Percentiles rank a stretch among this genome's conserved stretches.
These are phyloP conservation scores for Heliangelus exortis DNA, from an alignment of 2,797 vertebrate species.

Conservation along the genomic window DNA sequence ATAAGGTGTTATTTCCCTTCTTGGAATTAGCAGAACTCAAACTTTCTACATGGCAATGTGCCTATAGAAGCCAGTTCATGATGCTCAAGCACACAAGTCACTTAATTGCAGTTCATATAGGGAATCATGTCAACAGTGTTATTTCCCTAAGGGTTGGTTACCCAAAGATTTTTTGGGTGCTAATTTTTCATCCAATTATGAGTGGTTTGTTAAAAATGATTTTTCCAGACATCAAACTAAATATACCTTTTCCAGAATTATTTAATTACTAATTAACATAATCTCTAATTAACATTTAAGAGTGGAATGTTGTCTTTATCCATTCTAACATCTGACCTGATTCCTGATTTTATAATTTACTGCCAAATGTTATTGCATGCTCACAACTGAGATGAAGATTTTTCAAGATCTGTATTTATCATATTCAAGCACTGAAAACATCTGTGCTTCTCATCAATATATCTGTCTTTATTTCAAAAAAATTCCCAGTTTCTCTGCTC, in stretches of 20 bases:
- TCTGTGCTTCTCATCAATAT: neutral
- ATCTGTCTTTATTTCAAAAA: neutral
- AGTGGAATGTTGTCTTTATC: neutral
- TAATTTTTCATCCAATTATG: neutral
- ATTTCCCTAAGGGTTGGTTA: neutral
- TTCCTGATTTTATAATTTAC: slow-evolving; percentile 5
- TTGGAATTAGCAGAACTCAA: neutral
- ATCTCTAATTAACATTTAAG: neutral
- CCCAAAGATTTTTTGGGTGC: neutral
- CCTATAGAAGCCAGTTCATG: neutral
- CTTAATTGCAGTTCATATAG: neutral
- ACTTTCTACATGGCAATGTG: neutral
- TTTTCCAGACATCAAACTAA: neutral
- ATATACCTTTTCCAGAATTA: neutral
- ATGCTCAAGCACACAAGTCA: neutral
- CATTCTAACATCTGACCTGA: slow-evolving; percentile 15
- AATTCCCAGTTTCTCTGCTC: neutral
- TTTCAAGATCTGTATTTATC: neutral
- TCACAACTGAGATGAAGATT: neutral
- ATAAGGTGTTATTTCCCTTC: fast-evolving
- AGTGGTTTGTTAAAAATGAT: neutral
- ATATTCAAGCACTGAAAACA: neutral
- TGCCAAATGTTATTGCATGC: neutral
- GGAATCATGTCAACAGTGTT: neutral
- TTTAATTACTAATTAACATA: neutral